A percentile compares a stretch with the other conserved stretches of the same genome.
These are phyloP conservation scores for Cheilosia pagana DNA, from an alignment of 2,888 invertebrate species.

Conservation along the genomic window DNA sequence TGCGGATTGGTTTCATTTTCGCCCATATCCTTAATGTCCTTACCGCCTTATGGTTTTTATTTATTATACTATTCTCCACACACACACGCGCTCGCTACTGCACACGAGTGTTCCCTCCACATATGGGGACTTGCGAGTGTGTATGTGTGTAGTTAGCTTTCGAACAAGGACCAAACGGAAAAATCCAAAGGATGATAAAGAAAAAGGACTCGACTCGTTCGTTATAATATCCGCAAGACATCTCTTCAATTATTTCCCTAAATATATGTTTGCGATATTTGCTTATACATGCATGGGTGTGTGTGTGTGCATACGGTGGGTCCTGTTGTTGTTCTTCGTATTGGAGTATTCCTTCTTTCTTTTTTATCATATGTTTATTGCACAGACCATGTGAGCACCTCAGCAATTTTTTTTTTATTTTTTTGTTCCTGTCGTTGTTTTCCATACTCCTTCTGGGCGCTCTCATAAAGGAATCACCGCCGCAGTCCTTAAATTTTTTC, in stretches of 20 bases:
- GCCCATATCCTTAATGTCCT: constrained; percentile 72
- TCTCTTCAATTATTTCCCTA: constrained; percentile 72
- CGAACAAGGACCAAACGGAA: constrained; percentile 60
- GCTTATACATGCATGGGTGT: constrained; percentile 10
- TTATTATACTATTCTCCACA: constrained; percentile 62
- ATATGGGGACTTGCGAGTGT: not conserved
- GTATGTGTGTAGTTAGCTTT: constrained; percentile 65
- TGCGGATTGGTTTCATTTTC: constrained; percentile 75
- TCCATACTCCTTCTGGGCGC: constrained; percentile 37
- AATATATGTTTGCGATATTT: constrained; percentile 61
- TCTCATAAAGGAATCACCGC: constrained; percentile 59
- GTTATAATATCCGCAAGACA: constrained; percentile 73
- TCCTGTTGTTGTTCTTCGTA: constrained; percentile 44
- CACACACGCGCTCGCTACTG: constrained; percentile 13
- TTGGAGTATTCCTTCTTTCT: constrained; percentile 24
- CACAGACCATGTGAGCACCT: constrained; percentile 64
- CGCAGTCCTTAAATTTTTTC: constrained; percentile 57
- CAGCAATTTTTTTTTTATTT: constrained; percentile 25
- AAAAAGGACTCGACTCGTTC: constrained; percentile 71
- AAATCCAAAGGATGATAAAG: constrained; percentile 68
- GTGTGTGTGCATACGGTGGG: constrained; percentile 26
- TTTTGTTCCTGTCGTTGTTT: constrained; percentile 14
- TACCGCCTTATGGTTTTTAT: constrained; percentile 73
- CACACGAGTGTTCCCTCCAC: not conserved
- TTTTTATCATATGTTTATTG: constrained; percentile 51